phyloP scores from a whole-genome alignment of 2,797 vertebrate genomes.

The Neostethus bicornis region DNA sequence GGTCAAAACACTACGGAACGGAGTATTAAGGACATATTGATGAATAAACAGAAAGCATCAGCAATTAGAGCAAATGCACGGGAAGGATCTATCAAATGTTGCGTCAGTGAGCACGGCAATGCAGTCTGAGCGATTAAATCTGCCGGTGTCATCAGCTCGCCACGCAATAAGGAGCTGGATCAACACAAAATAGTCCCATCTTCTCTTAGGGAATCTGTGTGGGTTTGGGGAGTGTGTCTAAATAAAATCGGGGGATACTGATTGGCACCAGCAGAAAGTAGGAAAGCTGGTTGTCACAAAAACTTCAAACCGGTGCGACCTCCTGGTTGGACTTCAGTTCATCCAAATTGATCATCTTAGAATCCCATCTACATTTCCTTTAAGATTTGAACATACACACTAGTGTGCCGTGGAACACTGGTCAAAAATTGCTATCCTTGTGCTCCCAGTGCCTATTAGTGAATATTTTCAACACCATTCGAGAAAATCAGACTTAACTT shows the following conservation, averaged over 20 bases:
- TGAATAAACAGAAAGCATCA: slow-evolving; percentile 20
- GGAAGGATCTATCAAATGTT: slow-evolving; percentile 12
- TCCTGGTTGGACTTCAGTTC: neutral
- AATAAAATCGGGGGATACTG: slow-evolving; percentile 21
- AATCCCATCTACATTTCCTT: too few relatives aligned
- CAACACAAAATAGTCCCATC: neutral
- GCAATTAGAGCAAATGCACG: slow-evolving; percentile 26
- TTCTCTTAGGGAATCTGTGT: slow-evolving; percentile 18
- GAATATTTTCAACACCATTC: too few relatives aligned
- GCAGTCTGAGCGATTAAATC: slow-evolving; percentile 13
- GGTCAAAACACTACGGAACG: neutral
- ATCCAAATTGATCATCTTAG: neutral
- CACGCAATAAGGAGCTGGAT: slow-evolving; percentile 2
- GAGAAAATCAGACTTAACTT: too few relatives aligned
- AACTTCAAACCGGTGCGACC: neutral
- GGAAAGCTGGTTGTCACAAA: slow-evolving; percentile 2
- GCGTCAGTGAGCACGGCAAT: slow-evolving; percentile 9
- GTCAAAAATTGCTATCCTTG: too few relatives aligned
- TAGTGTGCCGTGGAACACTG: too few relatives aligned
- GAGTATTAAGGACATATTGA: slow-evolving; percentile 34
- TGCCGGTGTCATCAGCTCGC: slow-evolving; percentile 6
- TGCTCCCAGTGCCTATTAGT: too few relatives aligned
- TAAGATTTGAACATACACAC: too few relatives aligned
- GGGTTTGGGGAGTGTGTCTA: neutral
- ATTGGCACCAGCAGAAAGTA: slow-evolving; percentile 1